A percentile compares a stretch with the other conserved stretches of the same genome.
Evolutionary conservation across 1,140 invertebrate species (phyloP).

Genomic region (Amphibalanus amphitrite): DNA sequence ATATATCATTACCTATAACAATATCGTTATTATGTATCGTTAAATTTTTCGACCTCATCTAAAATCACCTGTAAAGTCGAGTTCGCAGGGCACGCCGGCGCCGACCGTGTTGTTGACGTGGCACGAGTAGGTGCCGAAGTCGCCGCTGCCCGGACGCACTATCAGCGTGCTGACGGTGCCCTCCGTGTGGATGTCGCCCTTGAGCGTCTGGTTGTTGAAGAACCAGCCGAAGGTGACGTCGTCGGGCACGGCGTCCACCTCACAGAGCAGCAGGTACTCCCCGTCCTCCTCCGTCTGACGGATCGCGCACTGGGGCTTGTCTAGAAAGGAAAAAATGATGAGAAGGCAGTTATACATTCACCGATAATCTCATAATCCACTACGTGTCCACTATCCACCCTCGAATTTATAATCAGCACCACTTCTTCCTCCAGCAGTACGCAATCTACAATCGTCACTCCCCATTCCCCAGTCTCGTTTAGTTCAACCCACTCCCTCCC

Average conservation of each 20-base stretch:
- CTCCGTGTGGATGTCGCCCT: constrained; percentile 32
- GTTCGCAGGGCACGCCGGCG: constrained; percentile 49
- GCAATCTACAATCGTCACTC: no score
- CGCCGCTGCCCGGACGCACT: constrained; percentile 33
- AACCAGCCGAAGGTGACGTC: constrained; percentile 69
- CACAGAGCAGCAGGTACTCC: constrained; percentile 55
- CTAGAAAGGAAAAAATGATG: constrained; percentile 38
- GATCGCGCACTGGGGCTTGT: constrained; percentile 65
- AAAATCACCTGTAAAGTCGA: constrained; percentile 57
- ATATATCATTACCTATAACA: no score
- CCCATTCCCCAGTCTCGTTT: no score
- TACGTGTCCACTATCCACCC: no score
- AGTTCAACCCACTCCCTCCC: no score
- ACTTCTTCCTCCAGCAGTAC: no score
- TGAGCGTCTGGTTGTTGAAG: constrained; percentile 52
- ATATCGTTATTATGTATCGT: no score
- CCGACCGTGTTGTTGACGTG: constrained; percentile 67
- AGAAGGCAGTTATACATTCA: no score
- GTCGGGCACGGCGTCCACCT: constrained; percentile 56
- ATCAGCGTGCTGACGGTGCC: constrained; percentile 19
- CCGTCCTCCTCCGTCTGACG: constrained; percentile 48
- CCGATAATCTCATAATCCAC: no score
- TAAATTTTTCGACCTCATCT: no score
- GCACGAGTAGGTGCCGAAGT: constrained; percentile 60
- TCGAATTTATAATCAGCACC: no score